phyloP scores from a whole-genome alignment of 2,113 vertebrate species.

The Meles meles region DNA sequence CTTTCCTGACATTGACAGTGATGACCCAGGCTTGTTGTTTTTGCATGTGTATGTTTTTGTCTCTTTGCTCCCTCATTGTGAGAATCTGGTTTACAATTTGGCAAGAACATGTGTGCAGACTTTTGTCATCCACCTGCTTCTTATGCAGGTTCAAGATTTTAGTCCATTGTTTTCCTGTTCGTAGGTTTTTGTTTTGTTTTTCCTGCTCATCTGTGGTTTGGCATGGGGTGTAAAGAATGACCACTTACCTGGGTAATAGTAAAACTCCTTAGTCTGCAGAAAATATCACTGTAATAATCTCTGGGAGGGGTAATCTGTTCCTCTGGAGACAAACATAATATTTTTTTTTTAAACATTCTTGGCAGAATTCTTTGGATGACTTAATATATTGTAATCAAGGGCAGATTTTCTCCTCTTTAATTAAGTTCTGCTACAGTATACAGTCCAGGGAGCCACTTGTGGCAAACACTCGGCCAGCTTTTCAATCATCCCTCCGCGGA shows the following conservation, averaged over 20 bases:
- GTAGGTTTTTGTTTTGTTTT: not conserved
- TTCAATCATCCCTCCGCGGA: constrained; percentile 34
- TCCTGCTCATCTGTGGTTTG: not conserved
- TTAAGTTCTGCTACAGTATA: constrained; percentile 62
- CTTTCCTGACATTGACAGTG: not conserved
- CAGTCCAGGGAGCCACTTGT: constrained; percentile 64
- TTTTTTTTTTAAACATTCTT: constrained; percentile 65
- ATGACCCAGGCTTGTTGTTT: not conserved
- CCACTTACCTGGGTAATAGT: constrained; percentile 47
- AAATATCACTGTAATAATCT: constrained; percentile 65
- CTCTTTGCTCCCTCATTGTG: not conserved
- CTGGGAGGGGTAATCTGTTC: constrained; percentile 73
- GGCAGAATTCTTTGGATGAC: constrained; percentile 73
- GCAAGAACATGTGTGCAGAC: not conserved
- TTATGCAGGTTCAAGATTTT: not conserved
- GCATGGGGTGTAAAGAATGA: not conserved
- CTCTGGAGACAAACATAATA: constrained; percentile 74
- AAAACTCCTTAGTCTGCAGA: constrained; percentile 47
- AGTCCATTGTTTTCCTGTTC: not conserved
- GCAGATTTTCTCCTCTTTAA: constrained; percentile 68
- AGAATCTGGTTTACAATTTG: not conserved
- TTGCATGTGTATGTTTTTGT: not conserved
- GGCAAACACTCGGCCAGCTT: constrained; percentile 54
- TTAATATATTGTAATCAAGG: constrained; percentile 73
- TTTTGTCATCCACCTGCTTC: not conserved